Evolutionary conservation across 2,888 invertebrate genomes (phyloP).

Genomic region (Netelia fuscicornis): DNA sequence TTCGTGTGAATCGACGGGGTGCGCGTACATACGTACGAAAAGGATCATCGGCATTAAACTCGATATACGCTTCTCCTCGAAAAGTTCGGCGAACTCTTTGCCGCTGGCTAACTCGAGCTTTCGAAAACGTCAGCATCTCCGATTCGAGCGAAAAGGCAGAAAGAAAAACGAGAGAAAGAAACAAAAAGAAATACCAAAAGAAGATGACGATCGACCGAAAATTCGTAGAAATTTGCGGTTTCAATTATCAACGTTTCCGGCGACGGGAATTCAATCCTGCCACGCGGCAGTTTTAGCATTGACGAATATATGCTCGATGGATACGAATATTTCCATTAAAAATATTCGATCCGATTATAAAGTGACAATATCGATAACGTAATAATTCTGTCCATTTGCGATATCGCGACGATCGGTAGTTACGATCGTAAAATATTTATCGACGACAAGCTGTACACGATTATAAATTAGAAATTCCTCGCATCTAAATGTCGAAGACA

Average conservation of each 20-base stretch:
- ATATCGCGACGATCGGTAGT: background rate
- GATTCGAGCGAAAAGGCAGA: constrained; percentile 37
- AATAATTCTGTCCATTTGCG: background rate
- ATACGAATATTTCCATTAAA: background rate
- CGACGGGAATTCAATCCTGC: constrained; percentile 22
- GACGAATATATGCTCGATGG: background rate
- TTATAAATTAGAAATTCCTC: constrained; percentile 23
- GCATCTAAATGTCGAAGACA: background rate
- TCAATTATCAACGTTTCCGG: constrained; percentile 63
- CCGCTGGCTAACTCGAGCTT: constrained; percentile 26
- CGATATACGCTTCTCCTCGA: constrained; percentile 38
- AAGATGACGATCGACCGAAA: constrained; percentile 29
- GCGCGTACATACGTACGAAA: constrained; percentile 33
- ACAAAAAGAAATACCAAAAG: background rate
- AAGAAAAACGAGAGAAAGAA: background rate
- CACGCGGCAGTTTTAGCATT: background rate
- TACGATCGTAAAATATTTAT: background rate
- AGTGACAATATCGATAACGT: background rate
- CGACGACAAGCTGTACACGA: background rate
- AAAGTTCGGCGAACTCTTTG: constrained; percentile 61
- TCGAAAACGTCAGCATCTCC: constrained; percentile 63
- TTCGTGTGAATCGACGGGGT: constrained; percentile 33
- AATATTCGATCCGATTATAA: background rate
- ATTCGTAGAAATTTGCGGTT: constrained; percentile 58
- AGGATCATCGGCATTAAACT: constrained; percentile 60